Evolutionary conservation across 2,888 invertebrate species (phyloP).

Genomic region (Cotesia congregata): DNA sequence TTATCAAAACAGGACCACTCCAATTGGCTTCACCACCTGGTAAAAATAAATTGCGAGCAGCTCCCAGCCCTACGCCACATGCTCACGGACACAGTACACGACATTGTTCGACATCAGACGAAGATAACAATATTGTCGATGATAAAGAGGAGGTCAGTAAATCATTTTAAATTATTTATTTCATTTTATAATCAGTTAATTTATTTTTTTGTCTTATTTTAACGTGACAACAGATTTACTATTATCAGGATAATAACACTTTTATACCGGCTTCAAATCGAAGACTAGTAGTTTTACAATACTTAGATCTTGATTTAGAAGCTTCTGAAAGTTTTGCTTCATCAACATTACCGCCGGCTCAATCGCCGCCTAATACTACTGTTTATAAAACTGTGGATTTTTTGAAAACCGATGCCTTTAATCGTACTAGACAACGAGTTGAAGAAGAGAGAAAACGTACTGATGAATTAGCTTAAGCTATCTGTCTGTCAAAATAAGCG

Average conservation of each 20-base stretch:
- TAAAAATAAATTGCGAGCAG: conserved; percentile 70
- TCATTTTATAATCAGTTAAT: conserved; percentile 24
- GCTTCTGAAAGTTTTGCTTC: conserved; percentile 70
- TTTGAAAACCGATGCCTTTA: conserved; percentile 93
- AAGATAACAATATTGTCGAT: conserved; percentile 68
- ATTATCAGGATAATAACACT: conserved; percentile 65
- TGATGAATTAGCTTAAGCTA: conserved; percentile 61
- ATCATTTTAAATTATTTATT: background rate
- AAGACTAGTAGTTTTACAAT: conserved; percentile 76
- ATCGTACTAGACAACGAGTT: conserved; percentile 85
- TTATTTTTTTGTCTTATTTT: conserved; percentile 51
- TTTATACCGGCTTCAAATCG: conserved; percentile 65
- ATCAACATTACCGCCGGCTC: conserved; percentile 65
- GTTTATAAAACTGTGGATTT: conserved; percentile 96
- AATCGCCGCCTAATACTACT: conserved; percentile 71
- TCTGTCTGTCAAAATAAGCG: background rate
- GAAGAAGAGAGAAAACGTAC: conserved; percentile 77
- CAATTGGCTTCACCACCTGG: conserved; percentile 69
- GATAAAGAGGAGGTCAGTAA: conserved; percentile 68
- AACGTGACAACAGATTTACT: conserved; percentile 63
- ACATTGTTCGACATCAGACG: conserved; percentile 69
- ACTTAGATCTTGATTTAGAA: conserved; percentile 88
- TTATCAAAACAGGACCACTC: conserved; percentile 57
- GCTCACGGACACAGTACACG: conserved; percentile 57
- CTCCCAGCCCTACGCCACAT: conserved; percentile 73